Percentiles rank a stretch among this genome's conserved stretches.
These are phyloP conservation scores for Ceratina japonica DNA, from an alignment of 1,140 invertebrate species.

Conservation along the genomic window DNA sequence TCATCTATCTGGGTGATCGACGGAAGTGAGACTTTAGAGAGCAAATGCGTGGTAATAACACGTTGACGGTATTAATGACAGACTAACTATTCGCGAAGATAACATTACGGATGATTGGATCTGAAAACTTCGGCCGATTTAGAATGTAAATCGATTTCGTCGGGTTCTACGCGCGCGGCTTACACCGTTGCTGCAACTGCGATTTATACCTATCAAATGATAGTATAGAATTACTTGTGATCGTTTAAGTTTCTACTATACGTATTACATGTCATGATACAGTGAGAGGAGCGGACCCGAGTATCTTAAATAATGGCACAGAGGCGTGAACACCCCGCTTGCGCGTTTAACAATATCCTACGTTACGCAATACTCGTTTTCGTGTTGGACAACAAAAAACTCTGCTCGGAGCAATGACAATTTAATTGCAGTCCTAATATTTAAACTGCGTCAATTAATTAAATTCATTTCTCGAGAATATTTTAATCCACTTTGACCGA, in stretches of 20 bases:
- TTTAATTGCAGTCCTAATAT: too few species aligned
- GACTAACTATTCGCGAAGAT: neutral
- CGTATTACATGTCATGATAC: neutral
- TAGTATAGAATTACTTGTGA: slow-evolving; percentile 11
- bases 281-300: neutral
- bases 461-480: too few species aligned
- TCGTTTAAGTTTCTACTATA: slow-evolving; percentile 12
- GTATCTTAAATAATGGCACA: neutral
- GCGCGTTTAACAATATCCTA: too few species aligned
- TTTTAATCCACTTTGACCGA: too few species aligned
- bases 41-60: neutral
- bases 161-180: neutral
- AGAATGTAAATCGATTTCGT: slow-evolving; percentile 11
- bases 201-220: slow-evolving; percentile 25
- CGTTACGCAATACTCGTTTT: too few species aligned
- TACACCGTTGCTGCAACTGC: neutral
- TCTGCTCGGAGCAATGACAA: too few species aligned
- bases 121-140: neutral
- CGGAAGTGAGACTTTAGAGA: neutral
- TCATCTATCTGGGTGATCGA: neutral
- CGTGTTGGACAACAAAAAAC: too few species aligned
- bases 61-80: neutral
- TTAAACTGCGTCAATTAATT: too few species aligned
- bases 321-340: too few species aligned
- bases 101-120: neutral